Base-by-base conservation (phyloP, 2,113 vertebrate genomes). In the Lycocorax pyrrhopterus region DNA sequence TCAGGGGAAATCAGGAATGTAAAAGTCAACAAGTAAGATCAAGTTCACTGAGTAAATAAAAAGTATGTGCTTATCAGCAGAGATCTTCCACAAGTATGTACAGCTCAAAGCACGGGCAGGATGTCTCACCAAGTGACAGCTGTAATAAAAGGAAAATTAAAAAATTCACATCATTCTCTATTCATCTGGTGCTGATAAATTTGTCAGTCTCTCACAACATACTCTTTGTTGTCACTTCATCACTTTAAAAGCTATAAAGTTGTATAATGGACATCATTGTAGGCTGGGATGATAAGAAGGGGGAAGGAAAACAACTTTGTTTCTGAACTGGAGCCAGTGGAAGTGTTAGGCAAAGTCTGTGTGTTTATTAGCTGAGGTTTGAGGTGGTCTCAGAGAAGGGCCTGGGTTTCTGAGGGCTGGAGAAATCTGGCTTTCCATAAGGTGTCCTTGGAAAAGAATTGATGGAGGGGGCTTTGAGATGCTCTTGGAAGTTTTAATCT, bases 11-110 rank as follows among this genome's bases (percentile, higher is more conserved):
- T 87, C 60, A 84, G 89, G 93, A 92, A 89, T 84, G 66, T n/a
- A 7, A 60, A 92, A 96, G 73, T 58, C 77, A 96, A 91, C 69
- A 82, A 82, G 80, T 62, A 67, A 85, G 88, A 87, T 94, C 82
- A 53, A 83, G 86, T 96, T 95, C 68, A n/a, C 83, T n/a, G 64
- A 84, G 75, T 80, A 90, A 95, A 91, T 87, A 88, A 63, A 60
- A 94, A 94, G 60, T 84, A 49, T 46, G 82, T 78, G 79, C 79
- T 94, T 96, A 95, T 95, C 93, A 68, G 90, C 82, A 84, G 77
- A 88, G 92, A 94, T 95, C 91, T 92, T 72, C 64, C 86, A 39
- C 75, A 74, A 93, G 85, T 80, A 69, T 19, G 33, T 49, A 7
- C 85, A 90, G 87, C 85, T 94, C 79, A 77, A 49, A 92, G 72